Base-by-base conservation (phyloP, 1,140 invertebrate genomes). In the Drosophila bocki region DNA sequence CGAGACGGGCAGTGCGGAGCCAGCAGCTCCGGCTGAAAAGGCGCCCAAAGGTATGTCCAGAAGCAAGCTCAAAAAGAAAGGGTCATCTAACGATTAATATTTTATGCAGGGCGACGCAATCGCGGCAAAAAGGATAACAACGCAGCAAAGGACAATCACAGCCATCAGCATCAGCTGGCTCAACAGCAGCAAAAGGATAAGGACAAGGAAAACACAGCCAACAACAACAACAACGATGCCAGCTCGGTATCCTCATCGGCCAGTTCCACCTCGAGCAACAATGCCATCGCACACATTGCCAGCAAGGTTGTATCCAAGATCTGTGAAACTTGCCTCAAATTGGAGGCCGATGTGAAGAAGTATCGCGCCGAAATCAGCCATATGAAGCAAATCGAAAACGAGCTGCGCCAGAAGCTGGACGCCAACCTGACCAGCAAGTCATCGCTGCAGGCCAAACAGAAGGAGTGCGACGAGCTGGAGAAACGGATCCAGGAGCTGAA, bases 361-460 rank as follows among this genome's bases (percentile, higher is more conserved):
- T 94, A 98, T 80, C 96, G 97, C 88, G 93, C 94, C 67, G 97
- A 98, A 92, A 94, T 98, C 62, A 95, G 96, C 78, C 94, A 94
- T 37, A 96, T 95, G 92, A 95, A 96, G 91, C 96, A 97, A 92
- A 94, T 95, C 78, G 97, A 98, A 93, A 96, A 97, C 92, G 97
- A 98, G 71, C 93, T 98, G 67, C 94, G 96, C 80, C 95, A 96
- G 91, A 97, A 98, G 93, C 95, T 98, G 12, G 92, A 93, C 17
- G 82, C 79, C 0, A 93, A 93, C 75, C 54, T 92, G 45, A 93
- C 91, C 17, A 92, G 82, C 53, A 93, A 93, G 63, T 91, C 91
- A 39, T 77, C 91, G 78, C 86, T 93, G 81, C 92, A 93, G 78
- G 91, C 91, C 72, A 93, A 93, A 69, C 92, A 93, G 58, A 92